Evolutionary conservation across 2,888 invertebrate genomes (phyloP).

Genomic region (Sepioteuthis lessoniana): DNA sequence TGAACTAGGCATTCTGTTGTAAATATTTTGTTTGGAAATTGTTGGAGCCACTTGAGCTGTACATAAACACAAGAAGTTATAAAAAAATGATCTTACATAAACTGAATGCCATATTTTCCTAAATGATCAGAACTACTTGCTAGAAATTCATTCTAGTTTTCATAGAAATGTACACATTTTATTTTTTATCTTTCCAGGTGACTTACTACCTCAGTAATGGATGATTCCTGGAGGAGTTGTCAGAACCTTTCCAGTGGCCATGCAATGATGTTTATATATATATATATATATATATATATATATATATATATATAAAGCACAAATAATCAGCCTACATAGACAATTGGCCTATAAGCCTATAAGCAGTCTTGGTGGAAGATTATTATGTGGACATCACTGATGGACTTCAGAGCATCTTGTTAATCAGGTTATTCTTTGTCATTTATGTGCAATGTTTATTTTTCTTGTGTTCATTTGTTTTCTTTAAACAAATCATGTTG

Average conservation of each 20-base stretch:
- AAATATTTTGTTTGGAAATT: too few relatives aligned
- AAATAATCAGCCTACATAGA: constrained; percentile 33
- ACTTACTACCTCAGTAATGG: constrained; percentile 49
- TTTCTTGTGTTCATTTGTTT: constrained; percentile 16
- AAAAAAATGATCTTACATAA: too few relatives aligned
- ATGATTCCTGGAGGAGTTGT: constrained; percentile 48
- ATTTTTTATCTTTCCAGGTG: constrained; percentile 42
- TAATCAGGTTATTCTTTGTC: constrained; percentile 46
- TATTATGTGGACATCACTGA: constrained; percentile 41
- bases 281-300: constrained; percentile 15
- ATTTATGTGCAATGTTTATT: constrained; percentile 47
- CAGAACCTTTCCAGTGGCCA: constrained; percentile 44
- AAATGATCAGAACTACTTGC: neutral
- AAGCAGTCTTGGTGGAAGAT: neutral
- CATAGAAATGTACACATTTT: neutral
- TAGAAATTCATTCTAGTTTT: neutral
- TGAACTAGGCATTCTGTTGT: too few relatives aligned
- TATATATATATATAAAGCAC: constrained; percentile 16
- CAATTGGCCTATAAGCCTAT: neutral
- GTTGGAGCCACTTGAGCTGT: too few relatives aligned
- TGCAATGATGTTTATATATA: neutral
- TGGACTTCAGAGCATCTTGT: constrained; percentile 45
- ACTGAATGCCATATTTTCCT: neutral
- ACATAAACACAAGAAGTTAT: too few relatives aligned
- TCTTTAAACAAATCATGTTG: neutral